phyloP scores from a whole-genome alignment of 2,797 vertebrate species.

The Pelodytes ibericus region DNA sequence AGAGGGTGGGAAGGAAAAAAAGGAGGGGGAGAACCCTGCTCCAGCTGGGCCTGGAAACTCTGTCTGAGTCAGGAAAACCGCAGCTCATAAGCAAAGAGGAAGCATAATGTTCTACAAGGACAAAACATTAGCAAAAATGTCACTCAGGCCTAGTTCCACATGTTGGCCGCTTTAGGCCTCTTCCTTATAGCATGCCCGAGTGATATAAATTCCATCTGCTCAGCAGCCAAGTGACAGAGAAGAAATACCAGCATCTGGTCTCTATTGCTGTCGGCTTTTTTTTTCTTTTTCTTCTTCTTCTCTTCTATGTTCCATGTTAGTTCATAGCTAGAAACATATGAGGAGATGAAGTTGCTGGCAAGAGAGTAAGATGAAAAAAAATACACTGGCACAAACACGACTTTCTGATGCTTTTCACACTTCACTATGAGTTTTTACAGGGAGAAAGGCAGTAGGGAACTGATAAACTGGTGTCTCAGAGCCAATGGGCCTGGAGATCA shows the following conservation, averaged over 20 bases:
- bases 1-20: slow-evolving; percentile 63
- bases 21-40: slow-evolving; percentile 73
- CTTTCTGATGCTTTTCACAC: slow-evolving; percentile 84
- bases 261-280: slow-evolving; percentile 85
- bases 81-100: slow-evolving; percentile 97
- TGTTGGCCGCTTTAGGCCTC: slow-evolving; percentile 86
- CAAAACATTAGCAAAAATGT: slow-evolving; percentile 99
- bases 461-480: slow-evolving; percentile 72
- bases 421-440: slow-evolving; percentile 74
- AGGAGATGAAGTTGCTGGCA: slow-evolving; percentile 82
- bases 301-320: slow-evolving; percentile 79
- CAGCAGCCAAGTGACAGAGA: slow-evolving; percentile 88
- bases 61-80: slow-evolving; percentile 97
- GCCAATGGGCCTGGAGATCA: slow-evolving; percentile 73
- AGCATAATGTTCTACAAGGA: slow-evolving; percentile 99
- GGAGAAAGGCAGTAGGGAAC: slow-evolving; percentile 67
- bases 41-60: slow-evolving; percentile 96
- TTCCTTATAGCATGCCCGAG: slow-evolving; percentile 83
- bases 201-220: slow-evolving; percentile 99
- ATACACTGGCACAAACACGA: slow-evolving; percentile 78
- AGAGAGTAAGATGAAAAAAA: slow-evolving; percentile 74
- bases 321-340: slow-evolving; percentile 86
- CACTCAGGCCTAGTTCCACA: slow-evolving; percentile 94
- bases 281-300: slow-evolving; percentile 65
- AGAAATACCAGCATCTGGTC: slow-evolving; percentile 88